Percentiles rank a stretch among this genome's conserved stretches.
Evolutionary conservation across 2,797 vertebrate species (phyloP).

Genomic region (Gobio occitaniae): DNA sequence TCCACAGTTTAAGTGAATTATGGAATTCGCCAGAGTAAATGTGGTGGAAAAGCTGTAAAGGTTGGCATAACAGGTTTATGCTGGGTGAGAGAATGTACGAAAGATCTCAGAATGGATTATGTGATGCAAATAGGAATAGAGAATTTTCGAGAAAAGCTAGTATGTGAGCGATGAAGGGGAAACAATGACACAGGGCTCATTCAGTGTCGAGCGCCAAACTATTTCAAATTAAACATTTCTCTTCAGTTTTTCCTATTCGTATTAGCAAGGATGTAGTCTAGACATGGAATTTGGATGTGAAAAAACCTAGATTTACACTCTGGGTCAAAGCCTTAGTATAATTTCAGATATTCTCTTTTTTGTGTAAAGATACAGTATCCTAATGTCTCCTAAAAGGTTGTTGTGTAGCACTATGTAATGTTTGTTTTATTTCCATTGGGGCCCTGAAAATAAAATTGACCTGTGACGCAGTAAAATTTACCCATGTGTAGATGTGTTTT

Average conservation of each 20-base stretch:
- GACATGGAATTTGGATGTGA: constrained; percentile 8
- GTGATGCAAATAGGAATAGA: neutral
- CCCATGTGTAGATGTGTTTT: neutral
- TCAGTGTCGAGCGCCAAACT: constrained; percentile 5
- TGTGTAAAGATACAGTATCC: neutral
- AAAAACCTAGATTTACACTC: constrained; percentile 1
- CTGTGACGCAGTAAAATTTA: constrained; percentile 54
- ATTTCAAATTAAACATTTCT: neutral
- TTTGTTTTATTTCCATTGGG: neutral
- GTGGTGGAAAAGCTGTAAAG: constrained; percentile 3
- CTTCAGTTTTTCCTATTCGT: neutral
- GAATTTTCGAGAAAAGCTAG: constrained; percentile 46
- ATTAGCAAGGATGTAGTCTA: constrained; percentile 12
- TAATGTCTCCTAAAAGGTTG: neutral
- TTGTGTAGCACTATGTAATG: neutral
- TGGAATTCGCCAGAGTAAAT: constrained; percentile 3
- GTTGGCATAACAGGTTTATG: constrained; percentile 25
- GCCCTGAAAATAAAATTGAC: constrained; percentile 1
- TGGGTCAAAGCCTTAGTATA: neutral
- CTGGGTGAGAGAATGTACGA: constrained; percentile 21
- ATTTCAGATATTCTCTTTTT: neutral
- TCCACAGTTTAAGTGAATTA: neutral
- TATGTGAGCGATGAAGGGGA: neutral
- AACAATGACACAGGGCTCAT: neutral
- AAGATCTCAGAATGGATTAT: constrained; percentile 19